Conservation (phyloP, 2,113 vertebrate genomes). For the Sisor rabdophorus region DNA sequence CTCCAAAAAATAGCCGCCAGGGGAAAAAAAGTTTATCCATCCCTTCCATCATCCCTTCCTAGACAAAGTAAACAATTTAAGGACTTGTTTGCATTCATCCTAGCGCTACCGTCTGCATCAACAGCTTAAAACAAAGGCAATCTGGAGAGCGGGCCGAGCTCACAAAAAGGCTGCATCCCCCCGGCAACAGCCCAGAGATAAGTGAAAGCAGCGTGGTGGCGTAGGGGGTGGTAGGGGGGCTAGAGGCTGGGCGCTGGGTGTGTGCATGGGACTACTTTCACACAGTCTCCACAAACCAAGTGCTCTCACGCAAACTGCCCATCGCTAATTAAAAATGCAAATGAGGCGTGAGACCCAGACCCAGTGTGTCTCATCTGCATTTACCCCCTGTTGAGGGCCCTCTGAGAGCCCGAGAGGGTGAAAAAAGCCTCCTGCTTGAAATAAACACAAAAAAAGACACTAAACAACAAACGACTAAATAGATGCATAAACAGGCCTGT, state of each 20-base stretch:
- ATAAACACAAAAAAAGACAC: slow-evolving; percentile 57
- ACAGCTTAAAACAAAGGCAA: slow-evolving; percentile 94
- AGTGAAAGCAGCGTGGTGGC: slow-evolving; percentile 52
- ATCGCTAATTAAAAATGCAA: slow-evolving; percentile 96
- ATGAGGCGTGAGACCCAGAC: slow-evolving; percentile 87
- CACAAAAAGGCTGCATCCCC: slow-evolving; percentile 76
- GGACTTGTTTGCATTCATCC: slow-evolving; percentile 89
- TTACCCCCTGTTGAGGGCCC: slow-evolving; percentile 82
- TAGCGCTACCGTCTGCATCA: slow-evolving; percentile 82
- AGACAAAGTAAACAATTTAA: slow-evolving; percentile 89
- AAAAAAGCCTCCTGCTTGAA: slow-evolving; percentile 74
- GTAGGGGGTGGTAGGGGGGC: slow-evolving; percentile 44
- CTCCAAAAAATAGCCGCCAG: background rate
- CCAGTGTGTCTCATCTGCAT: slow-evolving; percentile 91
- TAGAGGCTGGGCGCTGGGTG: slow-evolving; percentile 54
- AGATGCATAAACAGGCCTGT: slow-evolving; percentile 54
- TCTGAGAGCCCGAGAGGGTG: slow-evolving; percentile 58
- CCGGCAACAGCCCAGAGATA: slow-evolving; percentile 71
- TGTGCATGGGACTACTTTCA: slow-evolving; percentile 72
- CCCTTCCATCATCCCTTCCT: slow-evolving; percentile 66
- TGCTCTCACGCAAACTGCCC: slow-evolving; percentile 80
- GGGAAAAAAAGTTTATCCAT: slow-evolving; percentile 50
- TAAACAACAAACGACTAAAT: slow-evolving; percentile 61
- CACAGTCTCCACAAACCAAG: slow-evolving; percentile 80
- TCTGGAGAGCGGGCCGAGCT: slow-evolving; percentile 78